Evolutionary conservation across 1,140 invertebrate genomes (phyloP).

Genomic region (Euura lappo): DNA sequence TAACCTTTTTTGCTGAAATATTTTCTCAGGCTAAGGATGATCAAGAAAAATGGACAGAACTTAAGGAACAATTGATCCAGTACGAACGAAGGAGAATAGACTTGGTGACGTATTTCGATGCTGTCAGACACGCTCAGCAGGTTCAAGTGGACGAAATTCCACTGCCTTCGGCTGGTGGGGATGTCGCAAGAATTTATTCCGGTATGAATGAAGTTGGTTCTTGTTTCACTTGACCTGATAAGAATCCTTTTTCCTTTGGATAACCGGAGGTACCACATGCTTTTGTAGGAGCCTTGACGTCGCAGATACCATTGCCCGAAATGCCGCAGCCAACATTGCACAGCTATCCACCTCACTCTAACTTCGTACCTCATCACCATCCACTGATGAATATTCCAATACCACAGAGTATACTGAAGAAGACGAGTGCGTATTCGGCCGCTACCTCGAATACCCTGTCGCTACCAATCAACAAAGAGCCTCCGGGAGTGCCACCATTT

Average conservation of each 20-base stretch:
- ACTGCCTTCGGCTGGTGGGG: slow-evolving; percentile 69
- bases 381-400: slow-evolving; percentile 57
- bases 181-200: slow-evolving; percentile 56
- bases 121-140: slow-evolving; percentile 92
- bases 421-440: slow-evolving; percentile 67
- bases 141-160: slow-evolving; percentile 98
- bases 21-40: slow-evolving; percentile 89
- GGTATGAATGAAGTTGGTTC: slow-evolving; percentile 45
- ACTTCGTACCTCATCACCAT: slow-evolving; percentile 53
- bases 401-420: slow-evolving; percentile 76
- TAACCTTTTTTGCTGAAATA: background rate
- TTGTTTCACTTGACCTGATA: slow-evolving; percentile 38
- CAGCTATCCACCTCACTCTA: slow-evolving; percentile 58
- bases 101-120: slow-evolving; percentile 92
- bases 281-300: slow-evolving; percentile 66
- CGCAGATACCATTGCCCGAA: slow-evolving; percentile 81
- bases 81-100: slow-evolving; percentile 90
- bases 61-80: slow-evolving; percentile 89
- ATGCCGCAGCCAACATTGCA: slow-evolving; percentile 64
- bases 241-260: slow-evolving; percentile 47
- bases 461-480: slow-evolving; percentile 62
- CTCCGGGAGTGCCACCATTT: slow-evolving; percentile 88
- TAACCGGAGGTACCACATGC: too few relatives aligned
- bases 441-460: slow-evolving; percentile 49
- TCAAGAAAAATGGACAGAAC: slow-evolving; percentile 89